Evolutionary conservation across 2,113 vertebrate species (phyloP), one percentile per base, ranked within the genome.

Genomic region (Elephas maximus): DNA sequence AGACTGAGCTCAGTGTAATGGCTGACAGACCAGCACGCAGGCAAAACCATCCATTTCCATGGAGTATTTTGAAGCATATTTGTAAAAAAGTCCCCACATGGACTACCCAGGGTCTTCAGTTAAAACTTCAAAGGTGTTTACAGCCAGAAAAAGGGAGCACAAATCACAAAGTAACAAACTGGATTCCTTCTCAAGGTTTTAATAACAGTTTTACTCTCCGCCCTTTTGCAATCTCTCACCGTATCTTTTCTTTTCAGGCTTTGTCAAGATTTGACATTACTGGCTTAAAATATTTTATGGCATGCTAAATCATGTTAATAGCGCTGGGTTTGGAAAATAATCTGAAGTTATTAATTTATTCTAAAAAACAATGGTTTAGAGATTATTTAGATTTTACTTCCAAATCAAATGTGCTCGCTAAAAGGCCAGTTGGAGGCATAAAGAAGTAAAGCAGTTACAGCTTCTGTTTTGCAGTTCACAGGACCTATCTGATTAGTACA

Each of bases 201-300:
- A 53, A 48, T 65, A 85, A 88, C 5, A 77, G 44, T 51, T n/a
- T 63, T 63, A 24, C 57, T 93, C 24, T 82, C n/a, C 26, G 21
- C 48, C 45, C 26, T 57, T 81, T 5, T 65, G 76, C 23, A 62
- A 48, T 67, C 76, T 60, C 24, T 88, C 63, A n/a, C 21, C 1
- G 0, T 8, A 44, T 69, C 60, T 90, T 37, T 45, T 5, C 26
- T 7, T 7, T 6, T 26, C 28, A 80, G 41, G 28, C 26, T 79
- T 84, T 37, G 4, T 79, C 63, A 94, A 93, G 92, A 88, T 30
- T n/a, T 30, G 14, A 90, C 44, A 33, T n/a, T 48, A 79, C 65
- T 44, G 48, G 44, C 44, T 94, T 44, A 85, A 97, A 90, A 85
- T 60, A 85, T 53, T 77, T 88, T 76, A 62, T 69, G 41, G 73